A percentile compares a stretch with the other conserved stretches of the same genome.
Evolutionary conservation across 2,113 vertebrate species (phyloP).

Genomic region (Odocoileus hemionus): DNA sequence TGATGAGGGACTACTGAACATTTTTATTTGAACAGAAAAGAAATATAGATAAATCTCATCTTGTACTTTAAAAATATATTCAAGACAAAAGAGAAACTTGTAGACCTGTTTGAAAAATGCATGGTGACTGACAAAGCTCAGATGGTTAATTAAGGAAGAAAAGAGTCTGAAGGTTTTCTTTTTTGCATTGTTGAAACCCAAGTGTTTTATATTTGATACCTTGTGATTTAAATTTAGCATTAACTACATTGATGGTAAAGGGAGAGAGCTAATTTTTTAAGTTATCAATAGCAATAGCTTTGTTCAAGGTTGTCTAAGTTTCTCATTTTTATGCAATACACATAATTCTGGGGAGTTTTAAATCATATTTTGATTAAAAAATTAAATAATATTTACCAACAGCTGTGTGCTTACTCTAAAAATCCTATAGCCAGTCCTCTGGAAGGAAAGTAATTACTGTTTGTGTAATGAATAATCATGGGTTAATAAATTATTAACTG

Average conservation of each 20-base stretch:
- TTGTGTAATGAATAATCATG: not conserved
- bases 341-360: not conserved
- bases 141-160: not conserved
- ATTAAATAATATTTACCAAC: not conserved
- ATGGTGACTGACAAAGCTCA: not conserved
- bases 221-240: not conserved
- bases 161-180: not conserved
- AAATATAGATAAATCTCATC: not conserved
- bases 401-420: not conserved
- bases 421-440: not conserved
- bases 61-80: not conserved
- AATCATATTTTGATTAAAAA: conserved; percentile 4
- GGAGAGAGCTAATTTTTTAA: not conserved
- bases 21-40: not conserved
- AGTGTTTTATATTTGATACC: not conserved
- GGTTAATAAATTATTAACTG: not conserved
- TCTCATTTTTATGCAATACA: not conserved
- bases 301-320: not conserved
- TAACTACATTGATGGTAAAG: not conserved
- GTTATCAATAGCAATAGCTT: not conserved
- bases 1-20: not conserved
- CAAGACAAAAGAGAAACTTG: not conserved
- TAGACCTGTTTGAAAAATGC: not conserved
- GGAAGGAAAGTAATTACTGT: not conserved
- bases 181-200: not conserved